Evolutionary conservation across 2,797 vertebrate genomes (phyloP).

Genomic region (Steatocranus sp.): DNA sequence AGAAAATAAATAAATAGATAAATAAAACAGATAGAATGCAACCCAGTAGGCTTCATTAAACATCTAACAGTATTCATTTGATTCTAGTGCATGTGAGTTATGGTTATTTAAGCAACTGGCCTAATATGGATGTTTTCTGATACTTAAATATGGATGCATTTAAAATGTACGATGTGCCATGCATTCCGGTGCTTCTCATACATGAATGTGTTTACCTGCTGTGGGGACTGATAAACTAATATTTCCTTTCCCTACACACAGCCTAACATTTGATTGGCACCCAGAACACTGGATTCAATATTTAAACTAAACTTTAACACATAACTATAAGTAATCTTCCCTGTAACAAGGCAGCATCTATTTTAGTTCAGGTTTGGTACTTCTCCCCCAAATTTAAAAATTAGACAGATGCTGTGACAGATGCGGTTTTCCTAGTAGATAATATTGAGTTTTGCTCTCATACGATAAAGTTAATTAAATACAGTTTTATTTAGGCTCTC

Average conservation of each 20-base stretch:
- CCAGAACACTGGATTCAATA: neutral
- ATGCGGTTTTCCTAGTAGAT: neutral
- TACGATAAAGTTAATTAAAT: neutral
- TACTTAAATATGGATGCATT: neutral
- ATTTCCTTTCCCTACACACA: neutral
- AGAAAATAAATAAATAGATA: neutral
- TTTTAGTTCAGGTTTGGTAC: neutral
- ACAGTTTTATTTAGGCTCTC: accelerated
- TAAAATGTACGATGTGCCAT: neutral
- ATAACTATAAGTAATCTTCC: neutral
- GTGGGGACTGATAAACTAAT: neutral
- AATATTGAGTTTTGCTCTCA: neutral
- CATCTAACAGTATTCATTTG: neutral
- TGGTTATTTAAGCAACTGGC: neutral
- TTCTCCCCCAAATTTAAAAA: neutral
- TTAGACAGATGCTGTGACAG: accelerated
- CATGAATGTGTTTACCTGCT: neutral
- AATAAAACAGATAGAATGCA: neutral
- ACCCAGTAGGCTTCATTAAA: neutral
- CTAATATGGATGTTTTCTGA: neutral
- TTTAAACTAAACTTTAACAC: neutral
- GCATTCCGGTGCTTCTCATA: neutral
- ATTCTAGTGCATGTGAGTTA: neutral
- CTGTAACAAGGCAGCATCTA: neutral
- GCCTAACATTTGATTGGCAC: neutral